Conservation (phyloP, 2,888 invertebrate genomes). For the Ectemnius cavifrons region DNA sequence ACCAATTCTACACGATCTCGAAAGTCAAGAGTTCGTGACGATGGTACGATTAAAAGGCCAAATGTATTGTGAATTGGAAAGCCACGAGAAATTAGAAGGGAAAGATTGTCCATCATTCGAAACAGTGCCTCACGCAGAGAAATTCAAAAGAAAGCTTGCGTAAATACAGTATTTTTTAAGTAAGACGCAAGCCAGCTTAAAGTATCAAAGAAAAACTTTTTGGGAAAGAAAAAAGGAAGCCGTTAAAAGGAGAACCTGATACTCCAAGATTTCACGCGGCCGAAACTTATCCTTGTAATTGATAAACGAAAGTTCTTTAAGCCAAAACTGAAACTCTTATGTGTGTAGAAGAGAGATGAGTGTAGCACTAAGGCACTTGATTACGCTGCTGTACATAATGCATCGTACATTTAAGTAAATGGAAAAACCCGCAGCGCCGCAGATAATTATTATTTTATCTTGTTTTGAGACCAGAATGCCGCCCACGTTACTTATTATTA, state of each 20-base stretch:
- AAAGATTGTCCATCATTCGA: slow-evolving; percentile 30
- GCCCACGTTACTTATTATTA: not conserved
- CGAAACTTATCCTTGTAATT: slow-evolving; percentile 27
- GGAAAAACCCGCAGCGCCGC: slow-evolving; percentile 33
- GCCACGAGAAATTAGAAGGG: not conserved
- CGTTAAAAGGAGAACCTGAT: slow-evolving; percentile 41
- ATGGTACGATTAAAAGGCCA: too few species aligned
- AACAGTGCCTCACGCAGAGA: slow-evolving; percentile 40
- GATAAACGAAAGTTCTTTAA: slow-evolving; percentile 25
- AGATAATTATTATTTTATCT: not conserved
- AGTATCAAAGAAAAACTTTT: not conserved
- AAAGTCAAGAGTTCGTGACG: too few species aligned
- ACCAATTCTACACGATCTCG: not conserved
- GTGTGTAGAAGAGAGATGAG: slow-evolving; percentile 48
- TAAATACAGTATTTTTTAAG: slow-evolving; percentile 27
- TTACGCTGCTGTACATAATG: slow-evolving; percentile 56
- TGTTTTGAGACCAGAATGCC: not conserved
- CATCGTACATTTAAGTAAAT: slow-evolving; percentile 45
- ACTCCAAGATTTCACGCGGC: slow-evolving; percentile 37
- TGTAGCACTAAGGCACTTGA: slow-evolving; percentile 49
- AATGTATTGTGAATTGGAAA: too few species aligned
- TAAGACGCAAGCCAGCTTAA: slow-evolving; percentile 10
- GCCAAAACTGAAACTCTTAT: slow-evolving; percentile 35
- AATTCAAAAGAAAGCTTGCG: slow-evolving; percentile 4
- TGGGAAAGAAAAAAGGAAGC: not conserved